Conservation (phyloP, 1,140 invertebrate genomes). For the Heliconius melpomene region DNA sequence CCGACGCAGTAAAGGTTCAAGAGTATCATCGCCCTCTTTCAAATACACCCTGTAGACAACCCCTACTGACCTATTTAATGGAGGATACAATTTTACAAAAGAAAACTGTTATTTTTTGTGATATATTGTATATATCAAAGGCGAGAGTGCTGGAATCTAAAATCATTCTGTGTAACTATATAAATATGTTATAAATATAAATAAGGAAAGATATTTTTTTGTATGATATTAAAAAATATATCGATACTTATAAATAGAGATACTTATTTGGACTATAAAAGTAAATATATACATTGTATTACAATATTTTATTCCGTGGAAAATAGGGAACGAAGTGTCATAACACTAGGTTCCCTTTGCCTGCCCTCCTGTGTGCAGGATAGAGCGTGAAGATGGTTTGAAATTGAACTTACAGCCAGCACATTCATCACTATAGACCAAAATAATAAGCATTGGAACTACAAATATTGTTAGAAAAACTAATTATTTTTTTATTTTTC, state of each 20-base stretch:
- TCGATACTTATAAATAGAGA: no score
- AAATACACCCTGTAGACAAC: constrained; percentile 22
- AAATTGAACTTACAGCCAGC: no score
- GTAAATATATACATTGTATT: no score
- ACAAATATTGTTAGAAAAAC: background rate
- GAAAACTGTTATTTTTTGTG: constrained; percentile 2
- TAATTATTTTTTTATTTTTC: no score
- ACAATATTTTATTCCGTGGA: no score
- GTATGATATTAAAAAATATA: no score
- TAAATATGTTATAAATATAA: background rate
- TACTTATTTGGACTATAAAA: no score
- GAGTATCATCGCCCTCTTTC: constrained; percentile 51
- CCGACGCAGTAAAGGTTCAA: constrained; percentile 48
- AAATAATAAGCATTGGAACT: background rate
- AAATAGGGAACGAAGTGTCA: no score
- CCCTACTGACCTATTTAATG: constrained; percentile 22
- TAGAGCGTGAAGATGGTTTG: no score
- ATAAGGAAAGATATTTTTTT: background rate
- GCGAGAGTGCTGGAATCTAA: background rate
- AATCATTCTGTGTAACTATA: background rate
- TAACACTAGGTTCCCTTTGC: no score
- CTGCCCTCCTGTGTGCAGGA: no score
- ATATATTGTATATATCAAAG: constrained; percentile 8
- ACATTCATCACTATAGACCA: background rate
- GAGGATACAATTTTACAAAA: constrained; percentile 14